Conservation (phyloP, 2,113 vertebrate genomes). For the Irena cyanogastra region DNA sequence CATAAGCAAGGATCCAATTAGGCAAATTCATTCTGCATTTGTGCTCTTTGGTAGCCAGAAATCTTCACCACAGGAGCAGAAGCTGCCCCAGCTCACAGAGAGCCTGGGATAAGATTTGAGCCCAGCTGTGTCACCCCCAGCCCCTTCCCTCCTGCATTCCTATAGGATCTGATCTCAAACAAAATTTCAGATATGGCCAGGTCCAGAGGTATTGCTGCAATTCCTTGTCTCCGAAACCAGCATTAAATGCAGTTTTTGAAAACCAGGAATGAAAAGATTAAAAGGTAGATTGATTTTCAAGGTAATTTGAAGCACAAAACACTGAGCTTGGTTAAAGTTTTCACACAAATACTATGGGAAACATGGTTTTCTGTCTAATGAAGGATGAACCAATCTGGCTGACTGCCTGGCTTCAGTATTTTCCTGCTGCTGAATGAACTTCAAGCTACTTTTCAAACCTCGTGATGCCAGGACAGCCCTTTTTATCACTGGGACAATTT, state of each 20-base stretch:
- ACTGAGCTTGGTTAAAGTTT: background rate
- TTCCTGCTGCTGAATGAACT: background rate
- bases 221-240: background rate
- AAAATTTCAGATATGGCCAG: background rate
- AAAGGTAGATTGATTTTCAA: constrained; percentile 4
- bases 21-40: constrained; percentile 16
- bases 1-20: constrained; percentile 61
- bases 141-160: background rate
- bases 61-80: background rate
- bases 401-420: background rate
- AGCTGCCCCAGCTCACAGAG: background rate
- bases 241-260: constrained; percentile 1
- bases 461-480: background rate
- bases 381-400: background rate
- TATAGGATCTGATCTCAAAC: background rate
- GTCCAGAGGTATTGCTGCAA: background rate
- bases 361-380: constrained; percentile 1
- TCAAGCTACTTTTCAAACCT: background rate
- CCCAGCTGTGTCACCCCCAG: background rate
- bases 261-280: constrained; percentile 15
- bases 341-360: constrained; percentile 8
- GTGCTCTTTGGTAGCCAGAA: constrained; percentile 28
- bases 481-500: background rate
- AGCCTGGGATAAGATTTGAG: background rate
- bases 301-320: constrained; percentile 12